Conservation (phyloP, 2,113 vertebrate species). For the Heterocephalus glaber region DNA sequence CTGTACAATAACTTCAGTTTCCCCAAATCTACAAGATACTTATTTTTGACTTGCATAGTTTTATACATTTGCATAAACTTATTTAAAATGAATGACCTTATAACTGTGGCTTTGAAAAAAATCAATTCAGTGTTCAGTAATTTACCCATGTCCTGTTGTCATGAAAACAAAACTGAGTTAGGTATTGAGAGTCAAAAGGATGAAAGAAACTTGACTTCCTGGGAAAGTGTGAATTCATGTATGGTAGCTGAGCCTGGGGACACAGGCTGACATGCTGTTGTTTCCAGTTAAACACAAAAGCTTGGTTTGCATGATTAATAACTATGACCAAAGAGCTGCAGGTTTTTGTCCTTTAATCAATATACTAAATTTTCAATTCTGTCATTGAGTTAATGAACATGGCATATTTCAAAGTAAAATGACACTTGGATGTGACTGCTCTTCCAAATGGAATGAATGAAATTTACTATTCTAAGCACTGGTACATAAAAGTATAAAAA, state of each 20-base stretch:
- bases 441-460: not conserved
- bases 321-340: not conserved
- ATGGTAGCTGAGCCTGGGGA: not conserved
- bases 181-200: not conserved
- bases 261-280: not conserved
- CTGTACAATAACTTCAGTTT: not conserved
- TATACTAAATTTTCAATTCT: not conserved
- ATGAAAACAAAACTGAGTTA: not conserved
- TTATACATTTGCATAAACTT: not conserved
- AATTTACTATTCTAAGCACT: not conserved
- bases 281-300: constrained; percentile 8
- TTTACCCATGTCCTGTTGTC: not conserved
- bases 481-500: not conserved
- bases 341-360: not conserved
- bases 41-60: not conserved
- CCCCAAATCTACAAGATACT: not conserved
- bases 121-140: not conserved
- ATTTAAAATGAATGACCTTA: not conserved
- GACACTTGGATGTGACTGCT: not conserved
- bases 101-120: not conserved
- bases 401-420: constrained; percentile 5
- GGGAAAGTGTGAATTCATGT: not conserved
- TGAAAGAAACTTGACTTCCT: not conserved
- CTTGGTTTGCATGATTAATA: not conserved
- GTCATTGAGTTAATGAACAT: not conserved